Conservation (phyloP, 1,140 invertebrate genomes). For the Zaprionus ornatus region DNA sequence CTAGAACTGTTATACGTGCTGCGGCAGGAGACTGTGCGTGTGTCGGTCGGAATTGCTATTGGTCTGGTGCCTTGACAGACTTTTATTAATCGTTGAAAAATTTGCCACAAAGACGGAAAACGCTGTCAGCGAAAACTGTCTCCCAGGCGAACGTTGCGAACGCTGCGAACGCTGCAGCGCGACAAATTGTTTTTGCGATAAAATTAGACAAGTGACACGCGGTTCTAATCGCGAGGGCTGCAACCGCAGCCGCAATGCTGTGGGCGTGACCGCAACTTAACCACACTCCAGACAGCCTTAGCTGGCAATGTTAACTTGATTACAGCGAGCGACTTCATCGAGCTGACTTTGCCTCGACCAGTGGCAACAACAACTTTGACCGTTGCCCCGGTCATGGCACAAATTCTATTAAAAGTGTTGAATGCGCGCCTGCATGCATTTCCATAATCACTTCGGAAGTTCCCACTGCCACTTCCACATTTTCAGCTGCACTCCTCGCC, state of each 20-base stretch:
- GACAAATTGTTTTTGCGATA: conserved; percentile 83
- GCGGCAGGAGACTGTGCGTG: neutral
- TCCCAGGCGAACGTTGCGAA: conserved; percentile 38
- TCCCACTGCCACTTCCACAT: neutral
- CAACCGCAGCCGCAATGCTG: neutral
- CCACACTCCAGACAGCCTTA: conserved; percentile 45
- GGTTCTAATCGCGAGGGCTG: conserved; percentile 61
- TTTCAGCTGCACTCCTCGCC: neutral
- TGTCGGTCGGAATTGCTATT: neutral
- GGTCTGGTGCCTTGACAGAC: conserved; percentile 21
- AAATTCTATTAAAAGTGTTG: conserved; percentile 62
- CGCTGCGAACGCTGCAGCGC: conserved; percentile 45
- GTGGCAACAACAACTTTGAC: conserved; percentile 51
- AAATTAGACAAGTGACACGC: conserved; percentile 79
- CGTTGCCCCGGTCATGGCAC: conserved; percentile 13
- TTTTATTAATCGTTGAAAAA: conserved; percentile 80
- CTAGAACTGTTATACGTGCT: neutral
- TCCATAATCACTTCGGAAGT: conserved; percentile 25
- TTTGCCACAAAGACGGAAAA: conserved; percentile 73
- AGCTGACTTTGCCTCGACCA: neutral
- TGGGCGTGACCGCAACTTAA: conserved; percentile 42
- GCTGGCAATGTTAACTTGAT: conserved; percentile 68
- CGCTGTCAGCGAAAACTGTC: conserved; percentile 65
- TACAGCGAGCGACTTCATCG: conserved; percentile 12
- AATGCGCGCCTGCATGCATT: conserved; percentile 14